Base-by-base conservation (phyloP, 2,888 invertebrate genomes). In the Lottia gigantea region DNA sequence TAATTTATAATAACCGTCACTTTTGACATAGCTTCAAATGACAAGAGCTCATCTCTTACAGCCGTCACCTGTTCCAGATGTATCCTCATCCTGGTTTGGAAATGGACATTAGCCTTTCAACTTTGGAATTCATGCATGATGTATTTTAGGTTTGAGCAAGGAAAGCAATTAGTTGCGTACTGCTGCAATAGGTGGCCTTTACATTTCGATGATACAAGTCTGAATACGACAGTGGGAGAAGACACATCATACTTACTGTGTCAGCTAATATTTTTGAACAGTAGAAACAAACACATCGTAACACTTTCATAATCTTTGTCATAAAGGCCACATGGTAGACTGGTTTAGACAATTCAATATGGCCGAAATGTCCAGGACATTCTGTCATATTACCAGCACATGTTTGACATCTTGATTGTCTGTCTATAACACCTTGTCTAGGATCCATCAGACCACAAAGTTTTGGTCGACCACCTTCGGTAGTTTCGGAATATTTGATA, bases 331-430 rank as follows among this genome's bases (percentile, higher is more conserved):
- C 94, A 88, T 99, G 98, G 89, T 96, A 99, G 0, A 99, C 99
- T 25, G 99, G 99, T 89, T 99, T 99, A 0, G 98, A 94, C 78
- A 99, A 90, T 89, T 99, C 98, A 83, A 99, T 95, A 88, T 99
- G 99, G 4, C 98, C 99, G 90, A 99, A 99, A 89, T 99, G 99
- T 1, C 99, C 99, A 2, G 99, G 98, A 88, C 99, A 99, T 89
- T 98, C 98, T 0, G 96, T 95, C 95, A 98, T 96, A 86, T 96
- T 97, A 64, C 98, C 92, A 81, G 87, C 87, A 81, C 88, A 89
- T 0, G 88, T 88, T 82, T 87, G 87, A 74, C 88, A 89, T 45
- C 86, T 71, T 1, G 97, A 95, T 19, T 92, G 93, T 80, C 98
- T 92, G 88, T 99, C 98, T 62, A 98, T 95, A 72, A 97, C 97